These are phyloP conservation scores for Clistopyga incitator DNA, from an alignment of 2,888 invertebrate genomes.

Conservation along the genomic window DNA sequence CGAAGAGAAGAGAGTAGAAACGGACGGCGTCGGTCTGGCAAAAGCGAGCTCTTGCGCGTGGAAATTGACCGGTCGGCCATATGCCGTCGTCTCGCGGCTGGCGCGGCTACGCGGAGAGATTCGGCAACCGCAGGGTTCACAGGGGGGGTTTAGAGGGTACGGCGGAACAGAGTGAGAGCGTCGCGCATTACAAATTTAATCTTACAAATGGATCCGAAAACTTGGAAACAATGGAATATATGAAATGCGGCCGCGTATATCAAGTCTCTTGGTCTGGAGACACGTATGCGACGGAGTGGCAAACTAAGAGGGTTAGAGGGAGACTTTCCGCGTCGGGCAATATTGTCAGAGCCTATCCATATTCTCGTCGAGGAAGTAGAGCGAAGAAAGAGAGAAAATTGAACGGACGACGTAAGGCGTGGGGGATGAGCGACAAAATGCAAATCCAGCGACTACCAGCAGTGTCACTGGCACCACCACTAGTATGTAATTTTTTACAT, in stretches of 20 bases:
- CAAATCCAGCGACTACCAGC: slow-evolving; percentile 11
- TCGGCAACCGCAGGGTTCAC: slow-evolving; percentile 52
- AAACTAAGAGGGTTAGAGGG: slow-evolving; percentile 57
- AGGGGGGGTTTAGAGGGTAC: slow-evolving; percentile 34
- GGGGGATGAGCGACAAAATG: slow-evolving; percentile 50
- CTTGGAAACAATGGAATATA: slow-evolving; percentile 85
- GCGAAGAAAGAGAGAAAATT: slow-evolving; percentile 53
- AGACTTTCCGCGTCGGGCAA: slow-evolving; percentile 80
- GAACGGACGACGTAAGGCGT: slow-evolving; percentile 40
- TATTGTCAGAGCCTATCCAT: slow-evolving; percentile 84
- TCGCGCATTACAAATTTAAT: slow-evolving; percentile 89
- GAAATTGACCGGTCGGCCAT: slow-evolving; percentile 82
- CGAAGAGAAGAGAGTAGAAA: slow-evolving; percentile 60
- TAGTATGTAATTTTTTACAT: no score
- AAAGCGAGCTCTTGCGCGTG: slow-evolving; percentile 66
- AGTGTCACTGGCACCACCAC: slow-evolving; percentile 11
- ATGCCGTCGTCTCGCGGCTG: slow-evolving; percentile 79
- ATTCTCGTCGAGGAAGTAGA: slow-evolving; percentile 74
- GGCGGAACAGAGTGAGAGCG: slow-evolving; percentile 52
- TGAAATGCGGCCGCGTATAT: slow-evolving; percentile 84
- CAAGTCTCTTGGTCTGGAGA: slow-evolving; percentile 72
- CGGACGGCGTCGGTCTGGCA: slow-evolving; percentile 45
- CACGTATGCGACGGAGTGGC: slow-evolving; percentile 54
- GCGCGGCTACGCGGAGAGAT: slow-evolving; percentile 66
- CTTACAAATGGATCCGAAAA: slow-evolving; percentile 89